Evolutionary conservation across 1,140 invertebrate species (phyloP), one percentile per base, ranked within the genome.

Genomic region (Ceratitis capitata): DNA sequence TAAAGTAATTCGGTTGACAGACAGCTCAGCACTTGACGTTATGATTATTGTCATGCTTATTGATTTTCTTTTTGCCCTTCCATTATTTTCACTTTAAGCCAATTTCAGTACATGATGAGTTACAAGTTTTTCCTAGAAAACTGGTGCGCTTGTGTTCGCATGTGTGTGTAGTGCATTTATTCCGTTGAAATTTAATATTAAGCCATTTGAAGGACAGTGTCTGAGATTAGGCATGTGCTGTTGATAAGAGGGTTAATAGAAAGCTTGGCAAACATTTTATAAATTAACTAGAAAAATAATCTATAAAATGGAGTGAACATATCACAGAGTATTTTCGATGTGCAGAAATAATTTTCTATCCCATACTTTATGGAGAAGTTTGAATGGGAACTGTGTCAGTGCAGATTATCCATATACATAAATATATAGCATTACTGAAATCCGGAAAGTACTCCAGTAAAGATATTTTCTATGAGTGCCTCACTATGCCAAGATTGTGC

Each of bases 1-100:
- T 47, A 78, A 47, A 78, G 69, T 78, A 23, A 78, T 78, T 45
- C 69, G n/a, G 2, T n/a, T 45, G 69, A 78, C 39, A 78, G 69
- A 45, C n/a, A 78, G 32, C 16, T 45, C 19, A 26, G 10, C 69
- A 45, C 39, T 45, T 78, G 69, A 45, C 69, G 12, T 78, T 78
- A 42, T 45, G 69, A 23, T 78, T n/a, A 45, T 78, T 78, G 69
- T 19, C 23, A 78, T 78, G 1, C 23, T 78, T 78, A 78, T 45
- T 78, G 69, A 42, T 78, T 78, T 78, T 42, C 45, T 78, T 78
- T 78, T 45, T 78, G 7, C 16, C 39, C 6, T 35, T 12, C 3
- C 6, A 3, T 64, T 35, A 35, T 45, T 42, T 16, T 26, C 10
- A 23, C 69, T 78, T 26, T 64, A 45, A 78, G 6, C 39, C 35